These are phyloP conservation scores for Gortyna flavago DNA, from an alignment of 2,888 invertebrate genomes.

Conservation along the genomic window DNA sequence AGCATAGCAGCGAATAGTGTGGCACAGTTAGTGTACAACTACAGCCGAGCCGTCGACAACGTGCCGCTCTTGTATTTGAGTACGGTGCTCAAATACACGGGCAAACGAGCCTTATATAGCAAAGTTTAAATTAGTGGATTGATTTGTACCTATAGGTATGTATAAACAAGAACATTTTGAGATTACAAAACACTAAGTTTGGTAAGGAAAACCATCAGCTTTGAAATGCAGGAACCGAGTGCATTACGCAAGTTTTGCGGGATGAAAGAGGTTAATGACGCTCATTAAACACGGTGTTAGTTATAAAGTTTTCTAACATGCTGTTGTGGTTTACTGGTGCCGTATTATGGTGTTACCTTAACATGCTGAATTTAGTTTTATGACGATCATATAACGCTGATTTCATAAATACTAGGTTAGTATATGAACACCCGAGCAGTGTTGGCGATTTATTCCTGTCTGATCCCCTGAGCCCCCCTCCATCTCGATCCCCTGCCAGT, in stretches of 20 bases:
- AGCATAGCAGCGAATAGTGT: not conserved
- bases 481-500: too few species aligned
- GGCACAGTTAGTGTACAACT: not conserved
- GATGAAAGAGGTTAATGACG: conserved; percentile 48
- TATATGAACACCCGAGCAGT: not conserved
- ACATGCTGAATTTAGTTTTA: conserved; percentile 24
- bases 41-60: too few species aligned
- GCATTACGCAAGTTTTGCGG: conserved; percentile 21
- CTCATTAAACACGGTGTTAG: conserved; percentile 41
- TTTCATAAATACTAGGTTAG: not conserved
- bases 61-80: too few species aligned
- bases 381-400: conserved; percentile 8
- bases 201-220: not conserved
- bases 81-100: too few species aligned
- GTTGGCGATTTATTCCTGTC: too few species aligned
- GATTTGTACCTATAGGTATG: not conserved
- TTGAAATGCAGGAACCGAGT: conserved; percentile 6
- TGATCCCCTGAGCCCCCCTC: too few species aligned
- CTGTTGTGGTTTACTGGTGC: conserved; percentile 28
- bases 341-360: conserved; percentile 12
- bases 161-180: not conserved
- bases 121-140: not conserved
- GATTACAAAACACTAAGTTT: not conserved
- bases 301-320: conserved; percentile 38
- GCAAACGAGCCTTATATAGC: too few species aligned